These are phyloP conservation scores for Macrophya annulata DNA, from an alignment of 2,888 invertebrate species.

Conservation along the genomic window DNA sequence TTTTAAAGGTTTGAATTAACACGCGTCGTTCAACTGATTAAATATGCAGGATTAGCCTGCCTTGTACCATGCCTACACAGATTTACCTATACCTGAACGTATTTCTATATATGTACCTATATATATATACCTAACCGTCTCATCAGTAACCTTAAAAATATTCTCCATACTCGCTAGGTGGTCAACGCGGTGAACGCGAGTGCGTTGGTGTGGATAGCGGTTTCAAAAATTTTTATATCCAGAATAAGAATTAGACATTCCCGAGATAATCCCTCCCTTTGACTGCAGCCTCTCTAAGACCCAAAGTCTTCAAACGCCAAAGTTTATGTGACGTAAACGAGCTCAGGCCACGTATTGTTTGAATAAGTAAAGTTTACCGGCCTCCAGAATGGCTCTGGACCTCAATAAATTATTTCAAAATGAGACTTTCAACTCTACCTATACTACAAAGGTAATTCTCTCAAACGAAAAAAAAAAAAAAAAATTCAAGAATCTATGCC, in stretches of 20 bases:
- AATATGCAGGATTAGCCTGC: slow-evolving; percentile 36
- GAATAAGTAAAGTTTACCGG: slow-evolving; percentile 55
- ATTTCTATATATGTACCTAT: too few species aligned
- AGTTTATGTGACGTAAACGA: slow-evolving; percentile 56
- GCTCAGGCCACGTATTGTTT: slow-evolving; percentile 45
- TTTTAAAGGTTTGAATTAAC: slow-evolving; percentile 27
- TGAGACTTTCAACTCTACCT: slow-evolving; percentile 6
- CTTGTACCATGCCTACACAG: not conserved
- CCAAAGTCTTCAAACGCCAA: slow-evolving; percentile 33
- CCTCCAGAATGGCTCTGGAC: not conserved
- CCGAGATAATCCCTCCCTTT: slow-evolving; percentile 35
- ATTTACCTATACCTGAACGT: not conserved
- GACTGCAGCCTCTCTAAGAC: slow-evolving; percentile 8
- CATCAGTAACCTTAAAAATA: not conserved
- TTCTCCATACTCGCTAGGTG: slow-evolving; percentile 52
- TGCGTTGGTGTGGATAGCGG: slow-evolving; percentile 5
- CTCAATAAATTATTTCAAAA: slow-evolving; percentile 43
- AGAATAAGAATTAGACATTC: slow-evolving; percentile 49
- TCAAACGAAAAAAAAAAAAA: not conserved
- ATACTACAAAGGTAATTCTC: not conserved
- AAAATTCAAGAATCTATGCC: not conserved
- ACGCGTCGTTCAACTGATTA: slow-evolving; percentile 42
- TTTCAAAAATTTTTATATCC: slow-evolving; percentile 24
- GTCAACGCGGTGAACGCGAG: slow-evolving; percentile 28
- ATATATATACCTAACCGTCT: not conserved